phyloP scores from a whole-genome alignment of 2,113 vertebrate genomes.

The Catharus bicknelli region DNA sequence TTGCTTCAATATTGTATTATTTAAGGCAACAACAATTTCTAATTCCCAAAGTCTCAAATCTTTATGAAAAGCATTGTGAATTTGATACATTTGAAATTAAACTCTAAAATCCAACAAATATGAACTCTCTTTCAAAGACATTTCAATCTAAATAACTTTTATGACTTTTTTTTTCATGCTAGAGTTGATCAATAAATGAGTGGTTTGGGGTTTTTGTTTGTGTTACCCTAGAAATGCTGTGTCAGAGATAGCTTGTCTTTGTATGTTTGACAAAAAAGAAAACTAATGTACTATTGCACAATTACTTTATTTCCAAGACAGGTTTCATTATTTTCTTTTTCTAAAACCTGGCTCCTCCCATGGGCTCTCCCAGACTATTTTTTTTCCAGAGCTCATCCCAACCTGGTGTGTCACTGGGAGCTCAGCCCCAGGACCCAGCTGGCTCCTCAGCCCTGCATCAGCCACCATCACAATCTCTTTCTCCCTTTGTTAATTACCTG shows the following conservation, averaged over 20 bases:
- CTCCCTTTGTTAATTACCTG: not conserved
- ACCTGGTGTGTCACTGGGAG: not conserved
- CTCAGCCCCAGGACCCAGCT: not conserved
- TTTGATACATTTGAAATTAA: not conserved
- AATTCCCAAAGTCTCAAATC: not conserved
- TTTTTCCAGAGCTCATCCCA: not conserved
- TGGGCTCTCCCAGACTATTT: not conserved
- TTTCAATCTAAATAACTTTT: not conserved
- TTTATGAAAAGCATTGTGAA: not conserved
- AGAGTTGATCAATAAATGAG: no score
- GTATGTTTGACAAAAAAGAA: not conserved
- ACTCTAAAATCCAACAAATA: not conserved
- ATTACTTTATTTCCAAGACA: not conserved
- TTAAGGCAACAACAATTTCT: not conserved
- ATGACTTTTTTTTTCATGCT: not conserved
- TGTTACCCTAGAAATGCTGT: not conserved
- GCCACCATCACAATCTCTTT: not conserved
- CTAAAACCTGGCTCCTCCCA: not conserved
- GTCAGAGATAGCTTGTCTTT: not conserved
- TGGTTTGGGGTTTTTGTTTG: no score
- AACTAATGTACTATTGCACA: not conserved
- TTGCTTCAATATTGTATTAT: not conserved
- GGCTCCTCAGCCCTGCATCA: not conserved
- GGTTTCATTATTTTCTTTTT: not conserved
- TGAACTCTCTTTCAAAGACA: not conserved